Evolutionary conservation across 2,797 vertebrate genomes (phyloP), one percentile per base, ranked within the genome.

Genomic region (Macrochelys suwanniensis): DNA sequence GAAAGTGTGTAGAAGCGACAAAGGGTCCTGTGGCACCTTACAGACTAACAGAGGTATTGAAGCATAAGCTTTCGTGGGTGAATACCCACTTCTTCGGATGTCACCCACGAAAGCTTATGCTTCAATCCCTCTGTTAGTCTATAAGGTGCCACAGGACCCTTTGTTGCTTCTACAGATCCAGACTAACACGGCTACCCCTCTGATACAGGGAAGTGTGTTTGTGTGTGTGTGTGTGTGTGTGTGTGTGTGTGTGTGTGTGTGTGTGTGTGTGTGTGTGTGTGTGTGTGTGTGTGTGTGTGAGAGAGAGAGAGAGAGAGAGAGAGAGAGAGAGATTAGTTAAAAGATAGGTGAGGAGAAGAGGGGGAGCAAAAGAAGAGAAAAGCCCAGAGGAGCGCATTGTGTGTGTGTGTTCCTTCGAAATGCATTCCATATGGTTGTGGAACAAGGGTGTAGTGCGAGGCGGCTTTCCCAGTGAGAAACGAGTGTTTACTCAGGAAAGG

Each of bases 381-480:
- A 93, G 5, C 6, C 68, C 53, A 3, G 37, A 28, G 87, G 85
- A 86, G n/a, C 80, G 82, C 85, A 57, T 84, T 79, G 84, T 84
- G 92, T 94, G 94, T 92, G 97, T 97, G 97, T 96, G 97, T 97
- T 97, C 96, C 57, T 83, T 94, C 89, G 77, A 94, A 57, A 96
- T 95, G 96, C 94, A 93, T 97, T 97, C 97, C 97, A 98, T 97
- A 96, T 97, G 97, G 78, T 42, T 86, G 65, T 59, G 1, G 2
- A 61, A 68, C 57, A 1, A 4, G 57, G 85, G 82, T 1, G 53
- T 1, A 92, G 78, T 25, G 6, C 45, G 0, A 74, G 11, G 26
- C 78, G 45, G 86, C 47, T 78, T 96, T 93, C 96, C 95, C 1
- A 2, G 93, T 91, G 85, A 89, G 90, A 79, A 81, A 84, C 85